Base-by-base conservation (phyloP, 2,113 vertebrate genomes). In the Collichthys lucidus region DNA sequence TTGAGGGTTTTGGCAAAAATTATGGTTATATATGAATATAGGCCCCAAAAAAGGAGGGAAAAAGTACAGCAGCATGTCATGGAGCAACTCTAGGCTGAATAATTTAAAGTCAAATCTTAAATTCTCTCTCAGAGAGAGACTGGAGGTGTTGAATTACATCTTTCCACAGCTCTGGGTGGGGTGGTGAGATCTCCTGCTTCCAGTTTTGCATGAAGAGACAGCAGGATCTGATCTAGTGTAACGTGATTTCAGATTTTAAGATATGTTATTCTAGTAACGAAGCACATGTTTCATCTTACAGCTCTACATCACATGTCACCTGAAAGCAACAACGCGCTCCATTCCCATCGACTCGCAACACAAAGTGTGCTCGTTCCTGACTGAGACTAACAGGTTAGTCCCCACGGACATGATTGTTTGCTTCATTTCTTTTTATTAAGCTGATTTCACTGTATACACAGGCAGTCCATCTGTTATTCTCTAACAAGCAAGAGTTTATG, bases 331-430 rank as follows among this genome's bases (percentile, higher is more conserved):
- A 0, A 11, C 47, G 0, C 9, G 82, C 16, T 87, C 89, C 0
- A 35, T 24, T 0, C 78, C 92, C 7, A 3, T 85, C 16, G 76
- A 91, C 88, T 24, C 49, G 0, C 79, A 82, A 9, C 79, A 89
- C 89, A 95, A 95, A 79, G 93, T 88, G 4, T 95, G 94, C 31
- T 95, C 91, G 0, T 95, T 84, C 85, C 10, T 91, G 50, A 66
- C 61, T 0, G 92, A 89, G 44, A 81, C 86, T 0, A 80, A 84
- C 49, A 89, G 94, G 94, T 94, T 14, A 3, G 82, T 66, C 16
- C n/a, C 14, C 10, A 20, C 70, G 40, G 42, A 55, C 1, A 14
- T 10, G 26, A 46, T 12, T 40, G 40, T 22, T 15, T 20, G 29
- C 7, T 53, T 4, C 16, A 46, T 10, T 11, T 42, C 19, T n/a